A percentile compares a stretch with the other conserved stretches of the same genome.
phyloP scores from a whole-genome alignment of 1,140 invertebrate species.

The Odontomachus brunneus region DNA sequence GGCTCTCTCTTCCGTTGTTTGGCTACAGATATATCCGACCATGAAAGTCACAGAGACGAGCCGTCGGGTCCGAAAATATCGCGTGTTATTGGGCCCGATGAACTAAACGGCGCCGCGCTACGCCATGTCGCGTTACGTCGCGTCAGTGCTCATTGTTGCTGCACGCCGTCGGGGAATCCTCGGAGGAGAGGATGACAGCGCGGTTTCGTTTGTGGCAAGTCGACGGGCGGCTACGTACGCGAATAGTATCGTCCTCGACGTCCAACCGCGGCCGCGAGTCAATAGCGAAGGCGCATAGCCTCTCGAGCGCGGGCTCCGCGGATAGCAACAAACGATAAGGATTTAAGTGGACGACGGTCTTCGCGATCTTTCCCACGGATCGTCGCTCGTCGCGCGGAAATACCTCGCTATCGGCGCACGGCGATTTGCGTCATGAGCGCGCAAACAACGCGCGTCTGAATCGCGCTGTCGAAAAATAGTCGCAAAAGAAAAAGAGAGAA shows the following conservation, averaged over 20 bases:
- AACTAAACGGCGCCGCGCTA: too few species aligned
- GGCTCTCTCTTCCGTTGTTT: neutral
- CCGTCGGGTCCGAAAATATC: slow-evolving; percentile 5
- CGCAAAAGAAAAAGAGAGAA: too few species aligned
- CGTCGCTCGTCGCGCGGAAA: slow-evolving; percentile 12
- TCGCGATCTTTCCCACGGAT: slow-evolving; percentile 47
- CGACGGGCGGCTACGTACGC: slow-evolving; percentile 40
- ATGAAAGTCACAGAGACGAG: neutral
- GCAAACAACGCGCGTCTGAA: neutral
- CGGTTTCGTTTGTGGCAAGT: slow-evolving; percentile 50
- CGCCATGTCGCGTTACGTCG: neutral
- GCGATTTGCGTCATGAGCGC: neutral
- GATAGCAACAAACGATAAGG: slow-evolving; percentile 56
- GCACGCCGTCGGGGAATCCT: slow-evolving; percentile 46
- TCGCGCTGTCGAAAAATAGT: too few species aligned
- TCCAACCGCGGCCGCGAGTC: slow-evolving; percentile 37
- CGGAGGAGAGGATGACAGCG: slow-evolving; percentile 43
- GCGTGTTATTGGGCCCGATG: neutral
- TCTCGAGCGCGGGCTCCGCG: neutral
- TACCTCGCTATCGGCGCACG: slow-evolving; percentile 13
- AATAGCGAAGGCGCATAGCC: slow-evolving; percentile 31
- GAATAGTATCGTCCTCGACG: slow-evolving; percentile 50
- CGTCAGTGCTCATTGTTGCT: slow-evolving; percentile 43
- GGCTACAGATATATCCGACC: neutral
- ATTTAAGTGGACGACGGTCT: slow-evolving; percentile 49